Percentiles rank a stretch among this genome's conserved stretches.
Conservation (phyloP, 2,888 invertebrate genomes). For the Halictus quadricinctus region DNA sequence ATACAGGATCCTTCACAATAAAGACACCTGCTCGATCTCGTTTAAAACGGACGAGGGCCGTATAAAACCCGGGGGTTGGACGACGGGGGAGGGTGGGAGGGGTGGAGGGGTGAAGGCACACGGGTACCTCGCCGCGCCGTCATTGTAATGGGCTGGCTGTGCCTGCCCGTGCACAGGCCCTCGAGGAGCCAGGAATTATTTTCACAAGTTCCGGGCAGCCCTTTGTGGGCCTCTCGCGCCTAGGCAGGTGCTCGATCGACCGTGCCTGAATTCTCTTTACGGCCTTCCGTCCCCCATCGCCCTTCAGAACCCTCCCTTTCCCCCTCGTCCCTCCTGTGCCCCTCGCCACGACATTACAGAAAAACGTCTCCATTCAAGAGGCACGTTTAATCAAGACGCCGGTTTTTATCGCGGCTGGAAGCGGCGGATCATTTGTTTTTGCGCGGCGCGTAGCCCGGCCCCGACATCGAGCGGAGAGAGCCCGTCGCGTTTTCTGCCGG, state of each 20-base stretch:
- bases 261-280: slow-evolving; percentile 68
- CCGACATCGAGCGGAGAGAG: background rate
- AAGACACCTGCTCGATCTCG: slow-evolving; percentile 68
- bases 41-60: slow-evolving; percentile 55
- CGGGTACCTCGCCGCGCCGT: slow-evolving; percentile 30
- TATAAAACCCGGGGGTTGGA: slow-evolving; percentile 43
- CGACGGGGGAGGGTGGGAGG: background rate
- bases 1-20: slow-evolving; percentile 60
- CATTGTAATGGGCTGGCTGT: slow-evolving; percentile 32
- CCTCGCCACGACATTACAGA: slow-evolving; percentile 60
- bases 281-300: slow-evolving; percentile 14
- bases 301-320: background rate
- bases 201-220: slow-evolving; percentile 69
- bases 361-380: slow-evolving; percentile 71
- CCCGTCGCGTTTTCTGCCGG: slow-evolving; percentile 6
- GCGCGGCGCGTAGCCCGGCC: slow-evolving; percentile 4
- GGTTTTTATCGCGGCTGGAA: slow-evolving; percentile 65
- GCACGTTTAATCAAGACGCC: slow-evolving; percentile 64
- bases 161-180: slow-evolving; percentile 30
- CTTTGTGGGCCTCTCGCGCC: slow-evolving; percentile 51
- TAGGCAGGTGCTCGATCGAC: slow-evolving; percentile 70
- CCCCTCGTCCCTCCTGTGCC: background rate
- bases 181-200: slow-evolving; percentile 66
- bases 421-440: slow-evolving; percentile 59
- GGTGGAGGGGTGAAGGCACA: background rate